Conservation (phyloP, 2,888 invertebrate genomes). For the Polietes domitor region DNA sequence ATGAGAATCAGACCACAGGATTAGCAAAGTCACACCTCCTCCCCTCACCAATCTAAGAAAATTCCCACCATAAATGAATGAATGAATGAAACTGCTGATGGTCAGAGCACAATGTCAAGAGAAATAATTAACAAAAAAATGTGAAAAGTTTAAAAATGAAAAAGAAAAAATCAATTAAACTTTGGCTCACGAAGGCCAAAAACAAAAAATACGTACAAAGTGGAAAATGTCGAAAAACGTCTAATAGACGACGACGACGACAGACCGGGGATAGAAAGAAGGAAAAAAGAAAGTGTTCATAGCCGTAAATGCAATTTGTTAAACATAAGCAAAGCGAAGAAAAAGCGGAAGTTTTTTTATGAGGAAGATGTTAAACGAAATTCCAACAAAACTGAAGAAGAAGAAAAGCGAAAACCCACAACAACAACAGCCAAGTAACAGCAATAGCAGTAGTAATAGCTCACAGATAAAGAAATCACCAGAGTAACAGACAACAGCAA, state of each 20-base stretch:
- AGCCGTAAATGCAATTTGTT: slow-evolving; percentile 40
- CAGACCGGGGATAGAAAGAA: not conserved
- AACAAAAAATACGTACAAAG: not conserved
- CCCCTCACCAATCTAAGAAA: no score
- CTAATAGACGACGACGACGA: not conserved
- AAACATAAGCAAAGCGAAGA: not conserved
- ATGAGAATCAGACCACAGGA: no score
- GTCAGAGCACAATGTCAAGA: not conserved
- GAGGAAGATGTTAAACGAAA: not conserved
- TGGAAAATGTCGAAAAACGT: not conserved
- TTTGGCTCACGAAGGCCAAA: slow-evolving; percentile 28
- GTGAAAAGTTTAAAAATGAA: not conserved
- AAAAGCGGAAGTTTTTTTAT: slow-evolving; percentile 29
- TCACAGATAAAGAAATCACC: not conserved
- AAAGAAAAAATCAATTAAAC: slow-evolving; percentile 27
- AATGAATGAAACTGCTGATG: not conserved
- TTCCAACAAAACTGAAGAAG: not conserved
- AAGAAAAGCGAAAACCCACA: not conserved
- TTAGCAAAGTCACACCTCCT: no score
- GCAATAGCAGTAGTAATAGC: not conserved
- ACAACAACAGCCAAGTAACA: not conserved
- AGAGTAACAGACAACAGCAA: not conserved
- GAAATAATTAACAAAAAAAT: not conserved
- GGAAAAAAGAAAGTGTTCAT: slow-evolving; percentile 38
- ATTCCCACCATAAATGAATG: no score